Base-by-base conservation (phyloP, 2,113 vertebrate genomes). In the Puffinus mauretanicus region DNA sequence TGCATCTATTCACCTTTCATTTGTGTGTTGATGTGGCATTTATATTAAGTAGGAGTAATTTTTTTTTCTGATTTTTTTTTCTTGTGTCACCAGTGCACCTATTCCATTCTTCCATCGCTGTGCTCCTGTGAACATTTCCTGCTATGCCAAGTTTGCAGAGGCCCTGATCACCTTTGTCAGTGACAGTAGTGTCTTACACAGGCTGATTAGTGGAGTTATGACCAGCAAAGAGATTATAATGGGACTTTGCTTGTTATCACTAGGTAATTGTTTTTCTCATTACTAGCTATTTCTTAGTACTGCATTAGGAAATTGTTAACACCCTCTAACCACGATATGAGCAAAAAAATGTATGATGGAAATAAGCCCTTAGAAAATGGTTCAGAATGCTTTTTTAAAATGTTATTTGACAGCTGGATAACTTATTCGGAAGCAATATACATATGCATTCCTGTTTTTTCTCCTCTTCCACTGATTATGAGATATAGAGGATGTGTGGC, bases 191-290 rank as follows among this genome's bases (percentile, higher is more conserved):
- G 98, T 99, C 97, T 98, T 99, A 98, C 99, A 99, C 98, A 98
- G 99, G 76, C 98, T 99, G 97, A 99, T 99, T 97, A 99, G 99
- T 93, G 99, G 99, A 94, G 99, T 99, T 96, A 99, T 99, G 93
- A 99, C 99, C 98, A 99, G 99, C 98, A 99, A 99, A 98, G 99
- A 99, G 98, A 99, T 99, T 98, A 99, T 99, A 98, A 98, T 99
- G 93, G 99, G 99, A 97, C 99, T 99, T 98, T 99, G 99, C 96
- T 98, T 99, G 85, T 98, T 99, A 75, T 99, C 99, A 92, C 98
- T 99, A 98, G 99, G 99, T 99, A 98, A 99, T 98, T 97, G 97
- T 98, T 98, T 98, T 98, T 98, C 97, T 98, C 98, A 97, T 98
- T 98, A 97, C 93, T 98, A 98, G 98, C 93, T 97, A 58, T 98